Percentiles rank a stretch among this genome's conserved stretches.
These are phyloP conservation scores for Melanostoma scalare DNA, from an alignment of 2,888 invertebrate species.

Conservation along the genomic window DNA sequence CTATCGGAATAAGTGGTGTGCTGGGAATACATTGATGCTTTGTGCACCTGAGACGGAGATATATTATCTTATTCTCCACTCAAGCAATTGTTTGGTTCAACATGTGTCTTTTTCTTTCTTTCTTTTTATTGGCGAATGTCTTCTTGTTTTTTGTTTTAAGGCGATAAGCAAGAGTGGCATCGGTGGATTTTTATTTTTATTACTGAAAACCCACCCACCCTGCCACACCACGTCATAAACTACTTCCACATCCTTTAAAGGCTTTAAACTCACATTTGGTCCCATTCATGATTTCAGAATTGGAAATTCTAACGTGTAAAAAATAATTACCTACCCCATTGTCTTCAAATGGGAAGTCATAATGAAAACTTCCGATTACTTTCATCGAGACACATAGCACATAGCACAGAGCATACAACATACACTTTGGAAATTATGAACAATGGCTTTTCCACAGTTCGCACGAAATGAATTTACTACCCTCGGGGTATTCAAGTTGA, in stretches of 20 bases:
- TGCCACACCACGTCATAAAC: neutral
- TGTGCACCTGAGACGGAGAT: constrained; percentile 58
- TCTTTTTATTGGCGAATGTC: no score
- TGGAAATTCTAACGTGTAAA: constrained; percentile 47
- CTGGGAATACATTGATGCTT: constrained; percentile 55
- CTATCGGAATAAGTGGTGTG: constrained; percentile 52
- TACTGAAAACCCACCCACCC: no score
- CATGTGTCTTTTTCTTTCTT: no score
- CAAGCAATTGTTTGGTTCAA: no score
- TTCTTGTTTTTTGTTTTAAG: no score
- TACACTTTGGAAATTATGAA: constrained; percentile 31
- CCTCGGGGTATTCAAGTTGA: constrained; percentile 53
- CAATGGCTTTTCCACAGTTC: constrained; percentile 54
- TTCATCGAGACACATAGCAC: constrained; percentile 32
- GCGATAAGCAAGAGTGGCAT: no score
- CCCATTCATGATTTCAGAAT: constrained; percentile 3
- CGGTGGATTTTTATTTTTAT: no score
- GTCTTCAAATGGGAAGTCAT: constrained; percentile 52
- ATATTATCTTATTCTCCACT: neutral
- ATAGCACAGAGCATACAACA: neutral
- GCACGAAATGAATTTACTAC: constrained; percentile 63
- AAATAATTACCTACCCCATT: constrained; percentile 66
- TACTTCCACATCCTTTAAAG: neutral
- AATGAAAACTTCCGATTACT: constrained; percentile 63
- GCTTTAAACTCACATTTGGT: constrained; percentile 20